phyloP scores from a whole-genome alignment of 1,140 invertebrate species.

The Cydia strobilella region DNA sequence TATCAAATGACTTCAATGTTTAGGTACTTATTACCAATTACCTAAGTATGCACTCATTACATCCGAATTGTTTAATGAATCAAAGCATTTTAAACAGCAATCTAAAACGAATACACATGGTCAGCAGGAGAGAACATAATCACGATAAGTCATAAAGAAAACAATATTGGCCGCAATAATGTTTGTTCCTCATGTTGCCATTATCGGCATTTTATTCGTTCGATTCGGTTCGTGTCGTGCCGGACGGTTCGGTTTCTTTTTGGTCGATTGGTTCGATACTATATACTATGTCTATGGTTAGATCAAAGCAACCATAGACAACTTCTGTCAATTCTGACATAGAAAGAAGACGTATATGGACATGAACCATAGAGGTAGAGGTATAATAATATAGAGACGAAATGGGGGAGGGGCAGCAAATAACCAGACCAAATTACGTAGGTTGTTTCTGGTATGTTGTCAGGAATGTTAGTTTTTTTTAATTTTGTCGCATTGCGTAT shows the following conservation, averaged over 20 bases:
- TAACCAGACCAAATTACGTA: too few relatives aligned
- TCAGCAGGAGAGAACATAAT: neutral
- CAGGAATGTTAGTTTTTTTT: too few relatives aligned
- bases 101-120: neutral
- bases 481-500: too few relatives aligned
- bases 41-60: neutral
- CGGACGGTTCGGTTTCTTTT: neutral
- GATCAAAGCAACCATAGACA: conserved; percentile 21
- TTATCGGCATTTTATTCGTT: neutral
- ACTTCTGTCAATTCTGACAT: neutral
- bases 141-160: conserved; percentile 19
- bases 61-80: neutral
- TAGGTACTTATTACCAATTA: too few relatives aligned
- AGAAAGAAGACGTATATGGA: too few relatives aligned
- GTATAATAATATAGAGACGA: too few relatives aligned
- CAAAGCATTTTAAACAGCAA: neutral
- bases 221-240: neutral
- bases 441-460: too few relatives aligned
- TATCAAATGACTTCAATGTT: neutral
- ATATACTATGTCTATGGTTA: too few relatives aligned
- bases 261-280: neutral
- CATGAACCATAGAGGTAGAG: too few relatives aligned
- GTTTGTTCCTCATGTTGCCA: conserved; percentile 14
- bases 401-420: too few relatives aligned
- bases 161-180: conserved; percentile 14